These are phyloP conservation scores for Aphodius sticticus DNA, from an alignment of 2,888 invertebrate species.

Conservation along the genomic window DNA sequence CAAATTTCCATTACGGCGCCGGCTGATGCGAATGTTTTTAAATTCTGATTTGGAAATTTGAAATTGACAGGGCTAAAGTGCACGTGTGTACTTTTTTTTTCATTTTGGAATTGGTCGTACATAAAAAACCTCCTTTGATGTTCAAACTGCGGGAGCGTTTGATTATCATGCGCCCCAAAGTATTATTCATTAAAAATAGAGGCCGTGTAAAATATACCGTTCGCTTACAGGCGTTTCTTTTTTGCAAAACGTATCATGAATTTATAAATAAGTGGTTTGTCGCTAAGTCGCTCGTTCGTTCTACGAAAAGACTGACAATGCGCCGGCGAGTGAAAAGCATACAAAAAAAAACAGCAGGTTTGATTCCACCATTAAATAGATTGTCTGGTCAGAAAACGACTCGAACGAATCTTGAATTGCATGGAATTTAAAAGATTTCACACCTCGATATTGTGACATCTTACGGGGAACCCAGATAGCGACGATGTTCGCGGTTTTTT, in stretches of 20 bases:
- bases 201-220: neutral
- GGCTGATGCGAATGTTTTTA: neutral
- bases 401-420: constrained; percentile 4
- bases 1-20: constrained; percentile 30
- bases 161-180: no score
- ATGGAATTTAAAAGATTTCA: neutral
- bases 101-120: no score
- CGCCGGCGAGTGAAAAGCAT: neutral
- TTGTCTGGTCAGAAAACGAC: neutral
- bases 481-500: neutral
- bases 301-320: neutral
- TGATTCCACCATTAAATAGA: neutral
- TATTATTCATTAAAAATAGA: neutral
- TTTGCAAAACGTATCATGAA: neutral
- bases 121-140: neutral
- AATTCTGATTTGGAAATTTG: neutral
- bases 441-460: constrained; percentile 4
- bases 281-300: neutral
- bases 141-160: neutral
- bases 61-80: neutral
- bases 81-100: no score
- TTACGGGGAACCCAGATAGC: neutral
- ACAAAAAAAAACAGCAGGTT: neutral
- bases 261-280: neutral
- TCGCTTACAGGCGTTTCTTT: neutral